Evolutionary conservation across 2,888 invertebrate species (phyloP).

Genomic region (Byasa hedistus): DNA sequence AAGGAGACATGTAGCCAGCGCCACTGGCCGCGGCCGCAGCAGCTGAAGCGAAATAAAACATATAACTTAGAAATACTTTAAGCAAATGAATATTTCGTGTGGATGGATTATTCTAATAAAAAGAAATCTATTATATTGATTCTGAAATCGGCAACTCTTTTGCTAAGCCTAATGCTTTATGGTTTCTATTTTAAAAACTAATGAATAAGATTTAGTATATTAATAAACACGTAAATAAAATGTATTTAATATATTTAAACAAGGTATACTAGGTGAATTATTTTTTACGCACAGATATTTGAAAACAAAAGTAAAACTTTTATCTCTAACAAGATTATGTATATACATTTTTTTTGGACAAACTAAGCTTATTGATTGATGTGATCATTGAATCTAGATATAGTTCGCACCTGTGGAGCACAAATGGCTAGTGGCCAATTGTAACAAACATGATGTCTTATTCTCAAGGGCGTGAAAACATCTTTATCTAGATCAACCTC

Average conservation of each 20-base stretch:
- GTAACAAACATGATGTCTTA: not conserved
- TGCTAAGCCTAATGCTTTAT: too few relatives aligned
- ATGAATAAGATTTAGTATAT: not conserved
- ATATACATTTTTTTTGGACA: not conserved
- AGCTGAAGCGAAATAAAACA: constrained; percentile 43
- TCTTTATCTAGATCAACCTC: not conserved
- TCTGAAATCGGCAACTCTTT: too few relatives aligned
- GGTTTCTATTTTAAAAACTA: not conserved
- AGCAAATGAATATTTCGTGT: too few relatives aligned
- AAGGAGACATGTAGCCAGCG: constrained; percentile 87
- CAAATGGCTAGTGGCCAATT: not conserved
- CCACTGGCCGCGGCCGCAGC: constrained; percentile 78
- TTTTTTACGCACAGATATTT: too few relatives aligned
- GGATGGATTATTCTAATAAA: too few relatives aligned
- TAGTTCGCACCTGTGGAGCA: constrained; percentile 1
- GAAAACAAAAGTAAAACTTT: too few relatives aligned
- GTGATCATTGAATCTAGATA: constrained; percentile 4
- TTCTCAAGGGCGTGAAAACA: not conserved
- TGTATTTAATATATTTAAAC: not conserved
- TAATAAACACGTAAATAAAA: too few relatives aligned
- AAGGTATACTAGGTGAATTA: too few relatives aligned
- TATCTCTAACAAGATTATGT: too few relatives aligned
- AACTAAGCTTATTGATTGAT: not conserved
- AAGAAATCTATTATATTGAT: too few relatives aligned
- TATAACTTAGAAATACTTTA: not conserved